Base-by-base conservation (phyloP, 1,140 invertebrate genomes). In the Nixonia krombeini region DNA sequence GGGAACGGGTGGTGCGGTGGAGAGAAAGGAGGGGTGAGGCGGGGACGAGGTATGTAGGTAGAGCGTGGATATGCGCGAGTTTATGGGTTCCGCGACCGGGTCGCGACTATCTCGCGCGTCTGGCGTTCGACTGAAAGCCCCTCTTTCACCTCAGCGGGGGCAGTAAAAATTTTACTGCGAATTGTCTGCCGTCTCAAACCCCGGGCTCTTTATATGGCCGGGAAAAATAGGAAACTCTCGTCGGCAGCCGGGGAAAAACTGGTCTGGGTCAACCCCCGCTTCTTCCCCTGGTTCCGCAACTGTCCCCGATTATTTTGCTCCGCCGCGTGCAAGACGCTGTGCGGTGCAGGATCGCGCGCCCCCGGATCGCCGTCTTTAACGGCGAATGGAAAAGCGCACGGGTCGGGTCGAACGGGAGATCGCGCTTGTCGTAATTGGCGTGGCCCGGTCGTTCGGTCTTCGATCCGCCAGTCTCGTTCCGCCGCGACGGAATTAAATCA, bases 131-230 rank as follows among this genome's bases (percentile, higher is more conserved):
- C 74, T 73, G 70, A 55, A 61, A 58, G 52, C 59, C 47, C 46
- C 44, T 47, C 57, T 41, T 47, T 23, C 28, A 40, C 57, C 62
- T 38, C 59, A 49, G 70, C 65, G 70, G 56, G 68, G 78, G 75
- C 74, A 81, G 81, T 85, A 85, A 85, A 85, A 85, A 83, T 85
- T 83, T 85, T 83, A 85, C 81, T 85, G 82, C 81, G 80, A 84
- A 84, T 85, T 84, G 83, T 85, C 83, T 84, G 81, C 81, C 77
- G 75, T 81, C 78, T 71, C 74, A 68, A 72, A 76, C 59, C 74
- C 68, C 70, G 70, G 55, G 65, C 67, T 52, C 47, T 49, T 80
- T 81, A 82, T 81, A 80, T 75, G 70, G 73, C 67, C 70, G 70
- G 73, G 72, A 76, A 80, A 80, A 80, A 81, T 81, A 74, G 75